Evolutionary conservation across 2,113 vertebrate species (phyloP).

Genomic region (Candoia aspera): DNA sequence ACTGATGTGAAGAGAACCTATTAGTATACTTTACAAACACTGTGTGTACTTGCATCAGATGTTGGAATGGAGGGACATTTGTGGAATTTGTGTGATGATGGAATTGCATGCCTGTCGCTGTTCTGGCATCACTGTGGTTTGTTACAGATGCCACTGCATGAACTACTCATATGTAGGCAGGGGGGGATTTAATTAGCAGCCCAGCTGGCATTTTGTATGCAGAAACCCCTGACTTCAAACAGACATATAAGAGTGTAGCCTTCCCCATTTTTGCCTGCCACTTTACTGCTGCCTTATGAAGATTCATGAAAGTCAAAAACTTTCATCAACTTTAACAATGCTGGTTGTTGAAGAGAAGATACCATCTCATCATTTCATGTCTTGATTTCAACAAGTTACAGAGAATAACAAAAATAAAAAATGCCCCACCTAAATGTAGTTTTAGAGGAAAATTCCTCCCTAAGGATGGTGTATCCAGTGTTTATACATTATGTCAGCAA

Average conservation of each 20-base stretch:
- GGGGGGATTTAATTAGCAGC: background rate
- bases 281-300: background rate
- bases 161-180: background rate
- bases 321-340: background rate
- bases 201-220: background rate
- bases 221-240: background rate
- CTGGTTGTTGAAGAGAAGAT: background rate
- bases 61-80: background rate
- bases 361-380: background rate
- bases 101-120: background rate
- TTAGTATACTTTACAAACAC: background rate
- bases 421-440: slow-evolving; percentile 22
- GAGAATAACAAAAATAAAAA: background rate
- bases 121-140: background rate
- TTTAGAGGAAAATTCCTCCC: slow-evolving; percentile 44
- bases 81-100: background rate
- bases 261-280: background rate
- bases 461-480: slow-evolving; percentile 40
- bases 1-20: background rate
- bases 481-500: slow-evolving; percentile 50
- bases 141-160: background rate
- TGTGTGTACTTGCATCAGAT: background rate
- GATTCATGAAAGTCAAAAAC: background rate
- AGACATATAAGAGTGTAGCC: background rate
- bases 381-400: slow-evolving; percentile 8